phyloP scores from a whole-genome alignment of 1,140 invertebrate genomes.

The Euwallacea similis region DNA sequence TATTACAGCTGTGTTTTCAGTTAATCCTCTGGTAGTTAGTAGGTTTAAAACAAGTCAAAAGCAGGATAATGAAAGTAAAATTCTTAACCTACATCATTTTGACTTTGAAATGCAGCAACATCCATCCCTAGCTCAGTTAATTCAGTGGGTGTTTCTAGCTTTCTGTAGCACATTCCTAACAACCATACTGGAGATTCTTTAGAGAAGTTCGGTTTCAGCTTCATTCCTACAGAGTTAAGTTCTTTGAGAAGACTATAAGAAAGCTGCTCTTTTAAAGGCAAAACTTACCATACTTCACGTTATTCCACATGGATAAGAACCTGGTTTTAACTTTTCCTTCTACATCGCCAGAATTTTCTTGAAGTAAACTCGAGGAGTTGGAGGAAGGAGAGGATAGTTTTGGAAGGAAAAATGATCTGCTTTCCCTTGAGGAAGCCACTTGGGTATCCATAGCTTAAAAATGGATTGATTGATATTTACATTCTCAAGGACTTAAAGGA shows the following conservation, averaged over 20 bases:
- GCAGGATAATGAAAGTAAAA: constrained; percentile 4
- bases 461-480: too few species aligned
- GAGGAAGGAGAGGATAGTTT: constrained; percentile 26
- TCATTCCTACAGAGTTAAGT: constrained; percentile 52
- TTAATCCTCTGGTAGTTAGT: background rate
- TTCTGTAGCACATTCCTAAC: constrained; percentile 78
- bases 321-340: constrained; percentile 80
- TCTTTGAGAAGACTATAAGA: constrained; percentile 25
- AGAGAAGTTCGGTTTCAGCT: constrained; percentile 80
- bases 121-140: constrained; percentile 63
- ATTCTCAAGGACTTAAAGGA: too few species aligned
- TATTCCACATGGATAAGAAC: constrained; percentile 85
- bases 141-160: constrained; percentile 64
- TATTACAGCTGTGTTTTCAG: background rate
- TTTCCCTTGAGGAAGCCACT: constrained; percentile 38
- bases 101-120: constrained; percentile 48
- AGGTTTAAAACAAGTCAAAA: too few species aligned
- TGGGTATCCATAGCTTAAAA: constrained; percentile 41
- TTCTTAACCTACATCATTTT: constrained; percentile 45
- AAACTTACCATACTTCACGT: constrained; percentile 78
- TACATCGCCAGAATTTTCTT: constrained; percentile 49
- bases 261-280: constrained; percentile 16
- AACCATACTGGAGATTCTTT: constrained; percentile 86
- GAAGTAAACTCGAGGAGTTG: constrained; percentile 41
- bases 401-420: constrained; percentile 40